Base-by-base conservation (phyloP, 1,140 invertebrate genomes). In the Andricus grossulariae region DNA sequence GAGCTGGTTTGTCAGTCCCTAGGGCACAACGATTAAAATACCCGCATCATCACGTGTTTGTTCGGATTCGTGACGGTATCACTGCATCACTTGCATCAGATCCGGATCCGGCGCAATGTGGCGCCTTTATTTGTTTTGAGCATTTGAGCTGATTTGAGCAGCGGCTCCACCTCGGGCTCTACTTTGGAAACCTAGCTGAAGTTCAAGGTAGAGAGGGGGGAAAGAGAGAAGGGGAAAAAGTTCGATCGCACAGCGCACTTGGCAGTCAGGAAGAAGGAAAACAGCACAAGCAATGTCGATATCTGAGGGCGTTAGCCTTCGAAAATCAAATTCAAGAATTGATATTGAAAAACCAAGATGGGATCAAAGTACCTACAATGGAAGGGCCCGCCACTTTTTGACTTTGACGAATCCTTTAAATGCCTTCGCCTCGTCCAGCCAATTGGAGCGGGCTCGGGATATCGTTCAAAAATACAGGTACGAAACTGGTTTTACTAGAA, bases 341-440 rank as follows among this genome's bases (percentile, higher is more conserved):
- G 94, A 98, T 87, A 93, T 98, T 78, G 94, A 97, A 80, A 93
- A 96, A 83, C 97, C 97, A 0, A 93, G 94, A 83, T 98, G 95
- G 93, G 97, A 98, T 91, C 97, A 98, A 91, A 93, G 91, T 74
- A 97, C 96, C 0, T 99, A 98, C 86, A 83, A 91, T 60, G 98
- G 97, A 16, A 92, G 98, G 80, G 96, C 97, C 0, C 95, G 95
- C 84, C 97, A 99, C 90, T 99, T 99, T 89, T 94, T 98, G 71
- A 94, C 94, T 74, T 94, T 97, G 15, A 99, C 98, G 6, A 98
- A 99, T 92, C 98, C 98, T 2, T 89, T 97, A 25, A 98, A 98
- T 88, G 86, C 96, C 18, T 94, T 99, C 71, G 95, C 94, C 8
- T 91, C 93, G 8, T 92, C 93, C 72, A 81, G 86, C 16, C 90